Evolutionary conservation across 1,140 invertebrate species (phyloP).

Genomic region (Mactra quadrangularis): DNA sequence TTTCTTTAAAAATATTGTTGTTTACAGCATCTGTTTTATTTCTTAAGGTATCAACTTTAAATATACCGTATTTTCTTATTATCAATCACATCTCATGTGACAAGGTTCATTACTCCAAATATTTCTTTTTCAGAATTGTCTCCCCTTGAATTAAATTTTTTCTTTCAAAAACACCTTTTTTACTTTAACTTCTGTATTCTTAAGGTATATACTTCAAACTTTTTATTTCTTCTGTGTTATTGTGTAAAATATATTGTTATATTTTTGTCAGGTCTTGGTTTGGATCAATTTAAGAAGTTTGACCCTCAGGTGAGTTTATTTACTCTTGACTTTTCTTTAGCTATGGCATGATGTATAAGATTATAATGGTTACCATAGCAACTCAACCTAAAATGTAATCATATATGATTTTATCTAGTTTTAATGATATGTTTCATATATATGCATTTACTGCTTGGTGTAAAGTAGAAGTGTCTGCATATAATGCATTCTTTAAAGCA

Average conservation of each 20-base stretch:
- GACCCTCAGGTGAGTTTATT: constrained; percentile 93
- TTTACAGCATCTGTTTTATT: no score
- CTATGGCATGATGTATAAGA: constrained; percentile 37
- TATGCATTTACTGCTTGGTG: no score
- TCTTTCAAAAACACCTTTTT: background rate
- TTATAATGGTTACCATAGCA: background rate
- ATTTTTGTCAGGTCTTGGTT: constrained; percentile 90
- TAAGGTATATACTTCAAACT: background rate
- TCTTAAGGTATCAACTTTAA: no score
- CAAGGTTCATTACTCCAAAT: no score
- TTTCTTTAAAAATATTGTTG: no score
- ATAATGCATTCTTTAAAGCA: no score
- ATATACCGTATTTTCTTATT: no score
- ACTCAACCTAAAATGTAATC: constrained; percentile 20
- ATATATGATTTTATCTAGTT: background rate
- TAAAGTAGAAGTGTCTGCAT: no score
- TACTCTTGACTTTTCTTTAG: background rate
- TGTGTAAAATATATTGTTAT: background rate
- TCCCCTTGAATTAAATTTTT: no score
- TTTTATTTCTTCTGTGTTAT: background rate
- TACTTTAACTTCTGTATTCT: background rate
- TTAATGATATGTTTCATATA: no score
- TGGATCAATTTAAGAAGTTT: constrained; percentile 97
- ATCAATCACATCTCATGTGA: no score
- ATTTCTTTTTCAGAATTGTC: no score